Evolutionary conservation across 1,140 invertebrate species (phyloP), one percentile per base, ranked within the genome.

Genomic region (Meloidogyne hapla): DNA sequence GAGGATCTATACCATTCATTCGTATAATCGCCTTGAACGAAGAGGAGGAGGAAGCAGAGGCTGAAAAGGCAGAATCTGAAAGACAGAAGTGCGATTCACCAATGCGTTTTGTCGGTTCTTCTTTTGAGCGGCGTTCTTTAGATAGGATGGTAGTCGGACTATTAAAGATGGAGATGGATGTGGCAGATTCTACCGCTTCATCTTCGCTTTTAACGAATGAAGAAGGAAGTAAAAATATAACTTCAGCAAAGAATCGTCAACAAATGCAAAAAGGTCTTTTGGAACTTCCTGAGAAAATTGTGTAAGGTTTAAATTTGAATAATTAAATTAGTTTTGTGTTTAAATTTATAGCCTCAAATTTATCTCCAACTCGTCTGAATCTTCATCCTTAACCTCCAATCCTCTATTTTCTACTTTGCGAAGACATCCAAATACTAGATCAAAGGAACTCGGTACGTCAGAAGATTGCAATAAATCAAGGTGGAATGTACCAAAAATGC

Each of bases 1-100:
- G 18, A 12, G 56, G 68, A 1, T 70, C 33, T 40, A 21, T 64
- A 1, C 70, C 70, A 40, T 73, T 73, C 38, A 62, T 73, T 21
- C 48, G 48, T 56, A 56, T 56, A 56, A 56, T 56, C n/a, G 48
- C n/a, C n/a, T 56, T 56, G 5, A 56, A 56, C 12, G 48, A 56
- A 13, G 48, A 56, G 6, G 48, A 56, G 48, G 48, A 56, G 5
- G 48, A 56, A n/a, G 48, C 48, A 6, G 48, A 56, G 18, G 18
- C 5, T 56, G 48, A 56, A n/a, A 56, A 56, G 18, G 48, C 48
- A n/a, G 48, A 56, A n/a, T n/a, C 48, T 56, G 48, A 56, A 56
- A 56, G 8, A 4, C 18, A 56, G 12, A 56, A 56, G 6, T 5
- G 48, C 2, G 48, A 56, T n/a, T n/a, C 18, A n/a, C 5, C 48